Evolutionary conservation across 2,113 vertebrate genomes (phyloP), one percentile per base, ranked within the genome.

Genomic region (Ginglymostoma cirratum): DNA sequence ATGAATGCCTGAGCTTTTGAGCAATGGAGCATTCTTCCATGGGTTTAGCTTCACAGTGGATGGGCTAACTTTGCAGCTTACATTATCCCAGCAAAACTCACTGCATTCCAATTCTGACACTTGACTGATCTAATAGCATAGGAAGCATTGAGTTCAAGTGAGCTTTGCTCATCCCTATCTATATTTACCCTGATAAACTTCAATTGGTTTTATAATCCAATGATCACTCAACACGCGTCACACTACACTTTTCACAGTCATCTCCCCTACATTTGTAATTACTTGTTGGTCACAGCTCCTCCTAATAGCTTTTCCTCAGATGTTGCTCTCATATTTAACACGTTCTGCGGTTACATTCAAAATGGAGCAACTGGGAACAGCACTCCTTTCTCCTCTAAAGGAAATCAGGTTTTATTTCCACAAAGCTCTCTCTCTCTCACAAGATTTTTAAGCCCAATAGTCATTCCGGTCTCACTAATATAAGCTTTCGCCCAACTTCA

Each of bases 171-270:
- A 95, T 95, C 69, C 67, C 67, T 72, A 72, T 95, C 94, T 95
- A 95, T 95, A 95, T 95, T 72, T 95, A 76, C 34, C 61, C 89
- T 66, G 2, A 21, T 8, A 95, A 72, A 42, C 66, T 95, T 95
- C 94, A 48, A 48, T 34, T 24, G 1, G 67, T 34, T 72, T 30
- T 15, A 76, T 4, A 48, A n/a, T n/a, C n/a, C 42, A 8, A 67
- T 69, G 42, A 19, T 94, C 92, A 70, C 23, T 23, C 67, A 95
- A 19, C 27, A 48, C 3, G 2, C 76, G 72, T 15, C 10, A 95
- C 23, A 34, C 38, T 23, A 27, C 27, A 15, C 27, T 48, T 76
- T 30, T 27, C 10, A 52, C 8, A 17, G 69, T 7, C 69, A 90
- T n/a, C 87, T 65, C 61, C 14, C 52, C 55, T 61, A 17, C 87